Percentiles rank a stretch among this genome's conserved stretches.
Evolutionary conservation across 2,888 invertebrate species (phyloP).

Genomic region (Mactromeris polynyma): DNA sequence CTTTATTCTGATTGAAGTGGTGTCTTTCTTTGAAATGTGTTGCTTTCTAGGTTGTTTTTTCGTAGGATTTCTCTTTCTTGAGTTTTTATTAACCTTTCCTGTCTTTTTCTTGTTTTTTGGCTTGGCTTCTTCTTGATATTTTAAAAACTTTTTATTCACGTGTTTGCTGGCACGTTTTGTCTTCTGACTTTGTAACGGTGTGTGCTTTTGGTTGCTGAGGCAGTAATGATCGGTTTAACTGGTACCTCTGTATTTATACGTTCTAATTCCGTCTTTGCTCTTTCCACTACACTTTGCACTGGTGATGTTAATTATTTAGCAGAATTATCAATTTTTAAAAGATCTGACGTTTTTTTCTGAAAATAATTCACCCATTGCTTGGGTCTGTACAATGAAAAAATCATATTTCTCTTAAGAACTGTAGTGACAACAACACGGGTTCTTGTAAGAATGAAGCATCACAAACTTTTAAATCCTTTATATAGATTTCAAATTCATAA

Average conservation of each 20-base stretch:
- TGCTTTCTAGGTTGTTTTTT: too few species aligned
- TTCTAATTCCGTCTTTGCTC: too few species aligned
- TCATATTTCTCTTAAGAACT: constrained; percentile 38
- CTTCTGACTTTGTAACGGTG: constrained; percentile 33
- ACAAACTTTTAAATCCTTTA: constrained; percentile 40
- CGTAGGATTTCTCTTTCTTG: constrained; percentile 24
- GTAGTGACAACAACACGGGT: constrained; percentile 58
- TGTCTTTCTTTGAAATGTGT: too few species aligned
- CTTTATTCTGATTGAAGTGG: constrained; percentile 3
- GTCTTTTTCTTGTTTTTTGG: not conserved
- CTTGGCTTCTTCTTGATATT: too few species aligned
- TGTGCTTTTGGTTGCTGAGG: too few species aligned
- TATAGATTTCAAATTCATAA: constrained; percentile 61
- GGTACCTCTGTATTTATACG: too few species aligned
- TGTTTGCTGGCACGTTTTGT: constrained; percentile 24
- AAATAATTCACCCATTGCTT: constrained; percentile 65
- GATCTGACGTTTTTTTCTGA: too few species aligned
- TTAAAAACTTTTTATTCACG: too few species aligned
- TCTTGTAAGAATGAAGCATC: constrained; percentile 39
- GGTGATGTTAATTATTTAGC: too few species aligned
- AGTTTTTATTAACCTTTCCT: not conserved
- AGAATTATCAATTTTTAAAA: too few species aligned
- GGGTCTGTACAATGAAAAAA: constrained; percentile 66
- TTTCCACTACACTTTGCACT: too few species aligned
- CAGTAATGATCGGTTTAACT: too few species aligned